Evolutionary conservation across 1,140 invertebrate species (phyloP), one percentile per base, ranked within the genome.

Genomic region (Lordiphosa collinella): DNA sequence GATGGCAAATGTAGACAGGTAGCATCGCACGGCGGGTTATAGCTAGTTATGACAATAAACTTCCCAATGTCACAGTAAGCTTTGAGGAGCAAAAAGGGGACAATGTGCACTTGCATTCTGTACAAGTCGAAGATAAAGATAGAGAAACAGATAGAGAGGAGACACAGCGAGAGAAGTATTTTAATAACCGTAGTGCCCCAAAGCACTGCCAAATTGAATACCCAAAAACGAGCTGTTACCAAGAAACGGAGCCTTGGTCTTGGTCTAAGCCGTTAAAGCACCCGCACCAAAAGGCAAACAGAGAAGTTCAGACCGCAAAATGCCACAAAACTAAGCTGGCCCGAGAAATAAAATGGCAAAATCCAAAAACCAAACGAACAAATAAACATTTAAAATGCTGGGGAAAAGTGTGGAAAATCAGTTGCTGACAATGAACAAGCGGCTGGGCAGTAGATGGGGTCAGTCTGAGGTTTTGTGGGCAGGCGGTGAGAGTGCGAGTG

Each of bases 361-460:
- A 13, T 11, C 31, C 10, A 70, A 67, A 56, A 56, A 59, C 60
- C 52, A 59, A 43, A 61, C 66, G 67, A 51, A 67, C 72, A 84
- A 84, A 76, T 84, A 84, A 82, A 76, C 78, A 82, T 79, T 78
- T 78, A 64, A 78, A 78, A 79, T 73, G 63, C 68, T 68, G 18
- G 32, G 37, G 62, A 67, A 74, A 54, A 61, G 51, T 61, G 50
- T 61, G 63, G 7, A 66, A 57, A 80, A 80, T 79, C 74, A 79
- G 75, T 79, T 68, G 74, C 74, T 80, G 75, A 79, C 75, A 79
- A 82, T 79, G 74, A 56, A 37, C 66, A 11, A 29, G 16, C 13
- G 36, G 36, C 7, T 1, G 14, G 36, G 11, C 11, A 13, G 11
- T 11, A 11, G 31, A 22, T 4, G 41, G 43, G 18, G 25, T 18